Base-by-base conservation (phyloP, 2,113 vertebrate species). In the Probosciger aterrimus region DNA sequence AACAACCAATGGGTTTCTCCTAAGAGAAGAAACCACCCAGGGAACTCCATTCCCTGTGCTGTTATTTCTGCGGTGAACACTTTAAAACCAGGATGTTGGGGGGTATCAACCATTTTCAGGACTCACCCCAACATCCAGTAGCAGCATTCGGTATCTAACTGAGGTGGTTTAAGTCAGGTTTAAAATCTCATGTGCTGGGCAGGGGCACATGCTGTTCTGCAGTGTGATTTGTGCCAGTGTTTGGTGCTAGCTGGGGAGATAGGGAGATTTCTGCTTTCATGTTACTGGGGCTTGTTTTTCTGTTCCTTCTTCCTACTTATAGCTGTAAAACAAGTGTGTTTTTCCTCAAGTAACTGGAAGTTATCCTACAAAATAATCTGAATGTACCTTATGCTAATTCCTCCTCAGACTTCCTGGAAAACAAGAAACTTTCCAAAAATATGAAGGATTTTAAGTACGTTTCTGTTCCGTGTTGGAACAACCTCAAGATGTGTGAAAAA, bases 101-200 rank as follows among this genome's bases (percentile, higher is more conserved):
- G 30, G 37, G 6, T 31, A 12, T n/a, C 0, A 0, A 2, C 24
- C 2, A 0, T 18, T 22, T 20, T 35, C 23, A 37, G 52, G 24
- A 27, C n/a, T 68, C 39, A 4, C 11, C 14, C 15, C 43, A 37
- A 19, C 3, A 2, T 35, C 4, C 44, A 7, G 47, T 44, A 18
- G 63, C 30, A 71, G 20, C 41, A 8, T 65, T 85, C 39, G 23
- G 0, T 23, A 12, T 17, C 57, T 68, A 1, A 27, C 6, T 17
- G 65, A 30, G 9, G 10, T 39, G 39, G 16, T 47, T 77, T 73
- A 16, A 73, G 11, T 46, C 33, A 33, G 22, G 11, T 52, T 37
- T 63, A 53, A 84, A 62, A 53, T 23, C 11, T 1, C 24, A 14
- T 14, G 31, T 37, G 43, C 33, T 14, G 55, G 55, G 55, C 55